phyloP scores from a whole-genome alignment of 2,113 vertebrate species.

The Dromaius novaehollandiae region DNA sequence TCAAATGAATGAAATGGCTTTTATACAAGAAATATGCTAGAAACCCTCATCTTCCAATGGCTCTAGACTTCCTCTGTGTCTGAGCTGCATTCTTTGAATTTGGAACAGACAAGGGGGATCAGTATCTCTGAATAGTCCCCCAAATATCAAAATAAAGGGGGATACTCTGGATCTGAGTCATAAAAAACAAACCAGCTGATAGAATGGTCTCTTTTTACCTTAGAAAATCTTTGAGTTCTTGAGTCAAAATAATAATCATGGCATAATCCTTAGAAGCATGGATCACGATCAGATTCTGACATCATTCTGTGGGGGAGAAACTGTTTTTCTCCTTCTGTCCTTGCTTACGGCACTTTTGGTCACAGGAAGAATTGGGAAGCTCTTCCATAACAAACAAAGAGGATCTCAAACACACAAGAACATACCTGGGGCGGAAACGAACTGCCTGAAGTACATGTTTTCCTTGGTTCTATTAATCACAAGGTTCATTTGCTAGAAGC shows the following conservation, averaged over 20 bases:
- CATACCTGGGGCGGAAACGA: background rate
- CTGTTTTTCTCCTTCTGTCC: accelerated
- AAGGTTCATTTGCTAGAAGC: background rate
- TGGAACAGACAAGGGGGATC: background rate
- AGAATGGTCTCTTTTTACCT: background rate
- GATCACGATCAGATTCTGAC: background rate
- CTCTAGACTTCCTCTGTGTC: background rate
- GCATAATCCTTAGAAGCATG: background rate
- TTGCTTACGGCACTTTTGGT: background rate
- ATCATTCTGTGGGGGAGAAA: background rate
- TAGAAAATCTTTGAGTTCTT: background rate
- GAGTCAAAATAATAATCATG: background rate
- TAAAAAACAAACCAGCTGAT: background rate
- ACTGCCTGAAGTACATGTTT: background rate
- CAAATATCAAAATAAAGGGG: background rate
- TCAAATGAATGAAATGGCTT: background rate
- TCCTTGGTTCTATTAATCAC: background rate
- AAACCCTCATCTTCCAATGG: background rate
- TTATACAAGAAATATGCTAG: background rate
- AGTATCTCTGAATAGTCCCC: background rate
- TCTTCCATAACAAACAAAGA: background rate
- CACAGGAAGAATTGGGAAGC: background rate
- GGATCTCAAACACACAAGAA: background rate
- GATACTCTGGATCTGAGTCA: background rate
- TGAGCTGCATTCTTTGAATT: background rate